Base-by-base conservation (phyloP, 2,888 invertebrate species). In the Trichogramma dendrolimi region DNA sequence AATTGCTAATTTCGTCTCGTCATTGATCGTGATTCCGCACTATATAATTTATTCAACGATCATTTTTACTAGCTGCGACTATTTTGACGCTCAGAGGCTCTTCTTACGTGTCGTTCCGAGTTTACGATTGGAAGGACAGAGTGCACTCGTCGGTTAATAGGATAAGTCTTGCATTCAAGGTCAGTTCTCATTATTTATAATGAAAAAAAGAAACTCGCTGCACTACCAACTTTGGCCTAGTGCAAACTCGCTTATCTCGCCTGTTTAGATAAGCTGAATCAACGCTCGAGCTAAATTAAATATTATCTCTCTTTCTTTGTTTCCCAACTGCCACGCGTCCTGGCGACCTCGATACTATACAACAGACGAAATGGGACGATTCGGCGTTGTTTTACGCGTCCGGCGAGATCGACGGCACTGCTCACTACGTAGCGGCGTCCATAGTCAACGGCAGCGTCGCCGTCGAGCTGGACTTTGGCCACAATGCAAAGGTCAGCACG, bases 341-440 rank as follows among this genome's bases (percentile, higher is more conserved):
- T 57, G 27, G 10, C 38, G 42, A 44, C 50, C 7, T 44, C 39
- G 6, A 44, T 39, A n/a, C 57, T 44, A 46, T 47, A 41, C 54
- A 62, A 27, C 84, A 92, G 87, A 96, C 96, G 6, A 86, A 88
- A 71, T 92, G 92, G 80, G 93, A 94, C 75, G 92, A 96, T 75
- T 95, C 95, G 6, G 93, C 92, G 4, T 79, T 96, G 64, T 92
- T 96, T 76, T 96, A 96, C 77, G 95, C 95, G 4, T 93, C 94
- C 70, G 95, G 95, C 27, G 94, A 94, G 75, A 91, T 91, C 55
- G 89, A 90, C 60, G 89, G 90, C 43, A 90, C 91, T 71, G 89
- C 92, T 74, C 95, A 94, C 76, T 94, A 96, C 78, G 88, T 96
- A 41, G 93, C 94, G 5, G 89, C 92, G 11, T 90, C 92, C 2